Evolutionary conservation across 1,140 invertebrate species (phyloP).

Genomic region (Meteorus sp.): DNA sequence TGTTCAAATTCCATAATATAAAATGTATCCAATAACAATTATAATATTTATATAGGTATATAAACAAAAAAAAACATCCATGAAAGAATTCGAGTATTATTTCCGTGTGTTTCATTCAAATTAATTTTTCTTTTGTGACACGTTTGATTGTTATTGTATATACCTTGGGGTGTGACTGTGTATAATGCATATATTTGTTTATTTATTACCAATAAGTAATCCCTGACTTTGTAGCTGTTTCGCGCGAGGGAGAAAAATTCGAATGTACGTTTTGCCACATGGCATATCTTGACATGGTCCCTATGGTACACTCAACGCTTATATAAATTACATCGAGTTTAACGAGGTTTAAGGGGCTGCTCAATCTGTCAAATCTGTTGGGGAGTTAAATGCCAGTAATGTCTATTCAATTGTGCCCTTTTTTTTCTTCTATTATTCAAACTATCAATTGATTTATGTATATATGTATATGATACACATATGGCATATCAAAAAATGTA

Average conservation of each 20-base stretch:
- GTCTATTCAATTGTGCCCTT: conserved; percentile 47
- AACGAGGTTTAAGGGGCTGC: conserved; percentile 55
- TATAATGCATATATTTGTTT: conserved; percentile 50
- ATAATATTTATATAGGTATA: no score
- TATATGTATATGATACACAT: no score
- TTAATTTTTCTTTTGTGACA: neutral
- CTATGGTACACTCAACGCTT: conserved; percentile 41
- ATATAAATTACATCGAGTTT: conserved; percentile 56
- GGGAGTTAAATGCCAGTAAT: conserved; percentile 53
- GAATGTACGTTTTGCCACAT: conserved; percentile 46
- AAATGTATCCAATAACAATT: no score
- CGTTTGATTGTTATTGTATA: conserved; percentile 40
- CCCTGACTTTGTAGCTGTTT: conserved; percentile 56
- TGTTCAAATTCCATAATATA: neutral
- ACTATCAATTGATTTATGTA: no score
- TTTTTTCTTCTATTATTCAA: neutral
- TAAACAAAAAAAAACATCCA: no score
- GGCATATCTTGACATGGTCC: conserved; percentile 52
- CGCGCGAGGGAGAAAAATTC: conserved; percentile 31
- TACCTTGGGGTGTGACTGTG: no score
- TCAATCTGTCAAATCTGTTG: conserved; percentile 57
- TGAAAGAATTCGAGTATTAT: neutral
- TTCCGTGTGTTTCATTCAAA: no score
- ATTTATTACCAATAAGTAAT: conserved; percentile 56
- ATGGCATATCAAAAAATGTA: neutral